Base-by-base conservation (phyloP, 1,140 invertebrate genomes). In the Brachystomella parvula region DNA sequence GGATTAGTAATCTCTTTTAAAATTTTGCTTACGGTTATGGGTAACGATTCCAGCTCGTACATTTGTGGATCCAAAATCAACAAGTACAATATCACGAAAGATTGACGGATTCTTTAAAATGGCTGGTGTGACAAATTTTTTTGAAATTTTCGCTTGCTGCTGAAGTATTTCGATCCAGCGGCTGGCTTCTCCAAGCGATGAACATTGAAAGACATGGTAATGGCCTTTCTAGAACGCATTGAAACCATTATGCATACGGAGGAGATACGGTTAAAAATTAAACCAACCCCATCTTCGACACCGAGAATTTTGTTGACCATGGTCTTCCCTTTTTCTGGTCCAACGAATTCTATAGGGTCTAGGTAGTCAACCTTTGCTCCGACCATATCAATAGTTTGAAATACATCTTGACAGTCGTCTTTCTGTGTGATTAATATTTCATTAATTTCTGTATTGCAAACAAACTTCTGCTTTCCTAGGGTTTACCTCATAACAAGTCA, bases 61-160 rank as follows among this genome's bases (percentile, higher is more conserved):
- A 15, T 81, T 83, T 71, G 78, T 79, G 24, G 82, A 82, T 3
- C 84, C 84, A 33, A 86, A 69, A 74, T 86, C 84, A 63, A 86
- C 77, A 29, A 86, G 77, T 2, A 85, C 65, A 21, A 75, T 75
- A 59, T 78, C 74, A 31, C 73, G 65, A 29, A 76, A 73, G 47
- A 76, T 64, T 74, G 68, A 76, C 64, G 64, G 76, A 71, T 75
- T 80, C 73, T 66, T 78, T 69, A 71, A 77, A 68, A 74, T 76
- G 66, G 69, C 47, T 1, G 72, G 69, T 26, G 58, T 63, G 2
- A 62, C 47, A 56, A 66, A 73, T 19, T 44, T 28, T n/a, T 39
- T 39, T 9, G 66, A 39, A 21, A 61, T 59, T n/a, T 33, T 35
- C 44, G 64, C 61, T 59, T 69, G 64, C 32, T 67, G 61, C 39